These are phyloP conservation scores for Noturus placidus DNA, from an alignment of 2,113 vertebrate species.

Conservation along the genomic window DNA sequence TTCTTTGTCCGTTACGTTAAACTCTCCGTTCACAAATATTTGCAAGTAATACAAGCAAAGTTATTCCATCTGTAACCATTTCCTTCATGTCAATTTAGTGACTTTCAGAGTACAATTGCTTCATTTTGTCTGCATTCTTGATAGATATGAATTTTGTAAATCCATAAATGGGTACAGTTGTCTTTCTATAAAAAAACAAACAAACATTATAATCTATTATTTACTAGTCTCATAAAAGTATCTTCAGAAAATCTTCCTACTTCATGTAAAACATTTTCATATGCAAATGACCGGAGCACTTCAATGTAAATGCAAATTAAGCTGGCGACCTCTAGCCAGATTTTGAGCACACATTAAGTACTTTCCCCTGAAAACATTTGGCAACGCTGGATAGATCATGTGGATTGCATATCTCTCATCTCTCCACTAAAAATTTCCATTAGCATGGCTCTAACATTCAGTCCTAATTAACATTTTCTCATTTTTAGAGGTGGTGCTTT, in stretches of 20 bases:
- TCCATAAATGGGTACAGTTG: not conserved
- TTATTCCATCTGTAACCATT: not conserved
- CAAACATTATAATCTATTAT: not conserved
- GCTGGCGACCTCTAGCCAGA: not conserved
- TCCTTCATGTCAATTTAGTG: not conserved
- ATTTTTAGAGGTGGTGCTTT: not conserved
- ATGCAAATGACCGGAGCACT: not conserved
- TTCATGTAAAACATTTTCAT: not conserved
- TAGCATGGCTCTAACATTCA: not conserved
- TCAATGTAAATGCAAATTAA: constrained; percentile 12
- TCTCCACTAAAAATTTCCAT: not conserved
- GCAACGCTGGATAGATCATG: not conserved
- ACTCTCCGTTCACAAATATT: not conserved
- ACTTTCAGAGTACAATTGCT: no score
- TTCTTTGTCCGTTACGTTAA: not conserved
- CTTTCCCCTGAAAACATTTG: not conserved
- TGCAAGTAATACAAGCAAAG: not conserved
- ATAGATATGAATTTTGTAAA: not conserved
- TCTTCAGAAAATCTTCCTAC: not conserved
- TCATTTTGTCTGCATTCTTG: not conserved
- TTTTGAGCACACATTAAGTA: not conserved
- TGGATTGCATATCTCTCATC: not conserved
- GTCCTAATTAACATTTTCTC: not conserved
- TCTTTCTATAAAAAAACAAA: not conserved
- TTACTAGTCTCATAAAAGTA: not conserved